Conservation (phyloP, 2,113 vertebrate genomes). For the Xerus inauris region DNA sequence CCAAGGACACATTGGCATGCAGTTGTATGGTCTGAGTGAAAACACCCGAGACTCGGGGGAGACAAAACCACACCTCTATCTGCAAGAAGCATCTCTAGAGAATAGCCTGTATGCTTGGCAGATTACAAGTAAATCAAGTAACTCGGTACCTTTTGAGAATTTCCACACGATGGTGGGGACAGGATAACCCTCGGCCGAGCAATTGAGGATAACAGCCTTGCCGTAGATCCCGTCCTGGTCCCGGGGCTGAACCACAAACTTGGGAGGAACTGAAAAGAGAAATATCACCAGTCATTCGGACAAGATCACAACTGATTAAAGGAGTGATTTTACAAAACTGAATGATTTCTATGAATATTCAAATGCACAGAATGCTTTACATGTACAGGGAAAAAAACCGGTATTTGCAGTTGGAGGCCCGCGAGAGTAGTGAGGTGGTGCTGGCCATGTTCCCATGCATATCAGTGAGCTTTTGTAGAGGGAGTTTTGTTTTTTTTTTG, state of each 20-base stretch:
- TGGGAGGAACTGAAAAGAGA: slow-evolving; percentile 92
- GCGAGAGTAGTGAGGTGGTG: rapidly evolving
- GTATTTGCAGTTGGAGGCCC: background rate
- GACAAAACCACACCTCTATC: rapidly evolving
- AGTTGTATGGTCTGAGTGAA: background rate
- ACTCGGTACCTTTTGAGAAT: slow-evolving; percentile 96
- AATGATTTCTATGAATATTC: background rate
- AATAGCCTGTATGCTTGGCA: background rate
- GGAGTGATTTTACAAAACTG: background rate
- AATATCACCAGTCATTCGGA: background rate
- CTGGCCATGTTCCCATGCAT: background rate
- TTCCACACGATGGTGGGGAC: slow-evolving; percentile 99
- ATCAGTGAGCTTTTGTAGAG: background rate
- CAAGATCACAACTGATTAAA: background rate
- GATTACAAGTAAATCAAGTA: background rate
- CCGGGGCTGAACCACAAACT: slow-evolving; percentile 98
- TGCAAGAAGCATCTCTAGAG: background rate
- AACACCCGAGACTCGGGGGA: background rate
- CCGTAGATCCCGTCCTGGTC: slow-evolving; percentile 99
- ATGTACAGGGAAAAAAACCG: background rate
- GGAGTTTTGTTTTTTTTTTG: too few species aligned
- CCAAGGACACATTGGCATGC: background rate
- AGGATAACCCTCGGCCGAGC: slow-evolving; percentile 97
- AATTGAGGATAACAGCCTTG: slow-evolving; percentile 98
- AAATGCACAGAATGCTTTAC: background rate